Base-by-base conservation (phyloP, 2,888 invertebrate species). In the Cecidostiba fungosa region DNA sequence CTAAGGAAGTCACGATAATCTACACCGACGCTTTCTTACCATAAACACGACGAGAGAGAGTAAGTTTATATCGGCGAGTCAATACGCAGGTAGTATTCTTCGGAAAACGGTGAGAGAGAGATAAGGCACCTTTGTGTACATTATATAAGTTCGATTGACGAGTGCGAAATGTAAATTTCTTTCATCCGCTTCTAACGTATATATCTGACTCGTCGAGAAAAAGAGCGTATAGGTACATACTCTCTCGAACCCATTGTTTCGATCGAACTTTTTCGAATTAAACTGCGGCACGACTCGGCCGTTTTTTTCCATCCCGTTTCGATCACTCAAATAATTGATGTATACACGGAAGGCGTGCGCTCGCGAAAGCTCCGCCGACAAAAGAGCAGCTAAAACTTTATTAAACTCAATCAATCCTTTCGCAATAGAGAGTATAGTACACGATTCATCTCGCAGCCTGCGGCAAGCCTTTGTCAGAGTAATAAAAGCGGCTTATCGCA, bases 371-470 rank as follows among this genome's bases (percentile, higher is more conserved):
- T 4, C 16, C 39, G 16, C 6, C 12, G 59, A 43, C 26, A 73
- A 73, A 73, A 73, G 59, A 80, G 23, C 14, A 39, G 59, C 39
- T 80, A 50, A 62, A 79, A 80, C 50, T 80, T 80, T 80, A 80
- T 72, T 36, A 80, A 73, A 43, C 59, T 73, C 54, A 72, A 80
- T 80, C 80, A 73, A 80, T 73, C 36, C 54, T 54, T 73, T 59
- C 12, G 73, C 59, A 26, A 59, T 43, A 12, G 26, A 12, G 54
- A 62, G n/a, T 16, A 62, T n/a, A 8, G 29, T 32, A 39, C 78
- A 69, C 54, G 36, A 32, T 70, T 54, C 70, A 54, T 70, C 32
- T 59, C 43, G 23, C 39, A 59, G 6, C 19, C n/a, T n/a, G n/a
- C n/a, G n/a, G 39, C 72, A 12, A 36, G 72, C 39, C n/a, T 72